These are phyloP conservation scores for Drosophila suzukii DNA, from an alignment of 1,140 invertebrate genomes.

Conservation along the genomic window DNA sequence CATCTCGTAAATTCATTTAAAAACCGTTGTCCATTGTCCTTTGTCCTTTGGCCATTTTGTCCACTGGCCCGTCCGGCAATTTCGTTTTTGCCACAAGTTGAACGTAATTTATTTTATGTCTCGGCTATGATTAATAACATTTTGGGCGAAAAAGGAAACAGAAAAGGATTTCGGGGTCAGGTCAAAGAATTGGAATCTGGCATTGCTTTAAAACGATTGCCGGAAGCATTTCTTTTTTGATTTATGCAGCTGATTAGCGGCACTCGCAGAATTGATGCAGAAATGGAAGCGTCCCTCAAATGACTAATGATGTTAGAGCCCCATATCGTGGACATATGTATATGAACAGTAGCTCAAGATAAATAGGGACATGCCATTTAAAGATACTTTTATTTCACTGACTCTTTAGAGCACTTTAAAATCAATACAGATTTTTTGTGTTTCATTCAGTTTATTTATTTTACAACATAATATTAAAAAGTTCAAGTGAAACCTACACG, in stretches of 20 bases:
- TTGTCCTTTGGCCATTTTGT: slow-evolving; percentile 33
- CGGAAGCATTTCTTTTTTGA: slow-evolving; percentile 65
- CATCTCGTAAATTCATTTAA: slow-evolving; percentile 81
- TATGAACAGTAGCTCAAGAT: background rate
- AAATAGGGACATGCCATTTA: no score
- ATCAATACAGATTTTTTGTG: no score
- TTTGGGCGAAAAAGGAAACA: slow-evolving; percentile 30
- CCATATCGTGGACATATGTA: slow-evolving; percentile 13
- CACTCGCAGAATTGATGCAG: slow-evolving; percentile 59
- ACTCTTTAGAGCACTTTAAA: no score
- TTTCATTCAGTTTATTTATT: no score
- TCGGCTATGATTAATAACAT: slow-evolving; percentile 77
- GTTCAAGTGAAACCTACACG: no score
- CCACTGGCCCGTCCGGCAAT: slow-evolving; percentile 52
- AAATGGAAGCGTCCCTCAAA: slow-evolving; percentile 64
- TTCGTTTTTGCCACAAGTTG: slow-evolving; percentile 66
- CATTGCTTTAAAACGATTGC: slow-evolving; percentile 62
- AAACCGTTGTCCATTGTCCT: slow-evolving; percentile 44
- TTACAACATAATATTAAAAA: no score
- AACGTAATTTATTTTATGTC: slow-evolving; percentile 83
- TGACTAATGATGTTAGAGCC: slow-evolving; percentile 66
- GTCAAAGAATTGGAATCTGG: slow-evolving; percentile 54
- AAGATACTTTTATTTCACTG: background rate
- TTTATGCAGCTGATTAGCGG: slow-evolving; percentile 80
- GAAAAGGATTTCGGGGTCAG: slow-evolving; percentile 55